A percentile compares a stretch with the other conserved stretches of the same genome.
Conservation (phyloP, 1,140 invertebrate genomes). For the Arion vulgaris region DNA sequence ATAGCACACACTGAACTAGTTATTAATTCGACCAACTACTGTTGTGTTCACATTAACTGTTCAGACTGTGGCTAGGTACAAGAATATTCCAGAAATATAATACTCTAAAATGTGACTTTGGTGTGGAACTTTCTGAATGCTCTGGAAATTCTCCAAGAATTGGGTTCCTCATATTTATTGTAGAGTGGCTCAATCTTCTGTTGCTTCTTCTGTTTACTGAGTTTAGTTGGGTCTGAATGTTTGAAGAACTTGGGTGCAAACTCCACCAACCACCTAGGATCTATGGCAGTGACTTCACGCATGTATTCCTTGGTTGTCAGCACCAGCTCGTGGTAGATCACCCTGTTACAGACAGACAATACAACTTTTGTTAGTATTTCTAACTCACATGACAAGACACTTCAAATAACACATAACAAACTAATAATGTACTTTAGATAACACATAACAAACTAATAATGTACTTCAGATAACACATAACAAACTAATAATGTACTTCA, state of each 20-base stretch:
- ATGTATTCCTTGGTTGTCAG: conserved; percentile 99
- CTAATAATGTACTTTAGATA: too few species aligned
- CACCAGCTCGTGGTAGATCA: conserved; percentile 98
- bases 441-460: too few species aligned
- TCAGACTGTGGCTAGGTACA: too few species aligned
- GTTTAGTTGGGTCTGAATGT: conserved; percentile 98
- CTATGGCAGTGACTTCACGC: conserved; percentile 98
- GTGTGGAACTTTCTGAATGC: conserved; percentile 72
- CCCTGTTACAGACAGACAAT: conserved; percentile 77
- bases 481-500: too few species aligned
- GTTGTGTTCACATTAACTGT: too few species aligned
- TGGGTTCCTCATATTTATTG: conserved; percentile 99
- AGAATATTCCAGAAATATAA: background rate
- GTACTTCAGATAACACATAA: too few species aligned
- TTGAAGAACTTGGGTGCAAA: conserved; percentile 99
- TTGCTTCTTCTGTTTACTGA: conserved; percentile 99
- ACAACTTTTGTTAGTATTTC: too few species aligned
- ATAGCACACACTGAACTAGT: too few species aligned
- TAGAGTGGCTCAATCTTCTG: conserved; percentile 97
- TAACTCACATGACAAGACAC: too few species aligned
- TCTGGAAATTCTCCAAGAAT: conserved; percentile 98
- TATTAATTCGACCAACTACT: too few species aligned
- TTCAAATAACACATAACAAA: too few species aligned
- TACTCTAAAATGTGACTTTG: conserved; percentile 71
- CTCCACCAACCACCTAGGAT: conserved; percentile 99